Evolutionary conservation across 2,888 invertebrate genomes (phyloP).

Genomic region (Idaea aversata): DNA sequence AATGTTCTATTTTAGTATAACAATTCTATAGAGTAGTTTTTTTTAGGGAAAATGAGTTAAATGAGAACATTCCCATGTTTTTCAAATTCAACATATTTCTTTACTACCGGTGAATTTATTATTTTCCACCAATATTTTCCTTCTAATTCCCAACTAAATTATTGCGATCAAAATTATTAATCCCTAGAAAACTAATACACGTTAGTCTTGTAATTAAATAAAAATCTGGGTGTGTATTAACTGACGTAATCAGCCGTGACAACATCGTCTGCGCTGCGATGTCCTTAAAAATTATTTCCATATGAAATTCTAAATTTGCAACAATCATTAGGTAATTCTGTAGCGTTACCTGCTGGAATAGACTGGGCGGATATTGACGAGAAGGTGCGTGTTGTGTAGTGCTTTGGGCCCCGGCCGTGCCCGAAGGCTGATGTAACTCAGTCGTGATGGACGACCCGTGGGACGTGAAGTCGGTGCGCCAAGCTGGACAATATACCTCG

Average conservation of each 20-base stretch:
- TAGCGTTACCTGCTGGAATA: conserved; percentile 11
- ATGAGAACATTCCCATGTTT: neutral
- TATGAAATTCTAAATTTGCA: conserved; percentile 32
- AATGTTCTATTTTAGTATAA: neutral
- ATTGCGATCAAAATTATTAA: neutral
- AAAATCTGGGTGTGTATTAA: conserved; percentile 29
- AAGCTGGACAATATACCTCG: conserved; percentile 79
- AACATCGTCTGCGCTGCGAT: conserved; percentile 50
- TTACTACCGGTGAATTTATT: neutral
- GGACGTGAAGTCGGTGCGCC: conserved; percentile 70
- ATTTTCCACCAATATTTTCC: neutral
- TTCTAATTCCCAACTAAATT: neutral
- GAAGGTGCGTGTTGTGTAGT: conserved; percentile 4
- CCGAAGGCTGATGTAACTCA: conserved; percentile 28
- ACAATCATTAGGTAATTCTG: conserved; percentile 6
- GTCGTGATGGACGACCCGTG: conserved; percentile 71
- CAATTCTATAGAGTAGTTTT: neutral
- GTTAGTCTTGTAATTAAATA: neutral
- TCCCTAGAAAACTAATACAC: neutral
- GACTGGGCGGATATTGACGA: conserved; percentile 22
- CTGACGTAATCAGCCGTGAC: conserved; percentile 75
- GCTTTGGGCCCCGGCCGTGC: conserved; percentile 6
- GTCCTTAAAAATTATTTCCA: conserved; percentile 47
- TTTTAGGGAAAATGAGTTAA: too few relatives aligned
- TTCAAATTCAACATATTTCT: neutral